phyloP scores from a whole-genome alignment of 2,888 invertebrate genomes.

The Philaethria dido region DNA sequence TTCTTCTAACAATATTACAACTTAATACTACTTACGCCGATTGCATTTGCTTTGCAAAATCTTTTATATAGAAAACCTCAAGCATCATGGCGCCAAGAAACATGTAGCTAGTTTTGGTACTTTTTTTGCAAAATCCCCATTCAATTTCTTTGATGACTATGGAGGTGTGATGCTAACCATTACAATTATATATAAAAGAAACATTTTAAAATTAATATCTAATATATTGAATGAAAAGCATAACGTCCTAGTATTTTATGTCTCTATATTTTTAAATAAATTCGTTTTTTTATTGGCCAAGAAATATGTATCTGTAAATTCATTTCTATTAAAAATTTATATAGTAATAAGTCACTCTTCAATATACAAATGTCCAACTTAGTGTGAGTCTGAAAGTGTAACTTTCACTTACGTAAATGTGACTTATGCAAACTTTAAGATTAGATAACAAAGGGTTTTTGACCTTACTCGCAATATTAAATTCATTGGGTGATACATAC shows the following conservation, averaged over 20 bases:
- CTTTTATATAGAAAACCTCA: conserved; percentile 39
- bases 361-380: neutral
- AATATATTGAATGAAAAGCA: too few species aligned
- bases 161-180: neutral
- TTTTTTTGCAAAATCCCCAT: neutral
- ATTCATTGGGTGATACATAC: conserved; percentile 6
- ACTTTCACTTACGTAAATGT: conserved; percentile 40
- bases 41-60: conserved; percentile 26
- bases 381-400: conserved; percentile 22
- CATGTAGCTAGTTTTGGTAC: neutral
- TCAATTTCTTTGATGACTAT: neutral
- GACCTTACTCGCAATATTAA: conserved; percentile 30
- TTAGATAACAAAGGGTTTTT: conserved; percentile 38
- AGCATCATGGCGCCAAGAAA: conserved; percentile 42
- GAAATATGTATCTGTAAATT: too few species aligned
- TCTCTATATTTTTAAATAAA: neutral
- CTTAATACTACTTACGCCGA: conserved; percentile 25
- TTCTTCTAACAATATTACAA: neutral
- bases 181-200: too few species aligned
- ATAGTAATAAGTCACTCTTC: too few species aligned
- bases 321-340: too few species aligned
- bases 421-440: conserved; percentile 43
- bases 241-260: too few species aligned
- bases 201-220: too few species aligned
- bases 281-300: neutral